Base-by-base conservation (phyloP, 2,888 invertebrate species). In the Teleiodes luculella region DNA sequence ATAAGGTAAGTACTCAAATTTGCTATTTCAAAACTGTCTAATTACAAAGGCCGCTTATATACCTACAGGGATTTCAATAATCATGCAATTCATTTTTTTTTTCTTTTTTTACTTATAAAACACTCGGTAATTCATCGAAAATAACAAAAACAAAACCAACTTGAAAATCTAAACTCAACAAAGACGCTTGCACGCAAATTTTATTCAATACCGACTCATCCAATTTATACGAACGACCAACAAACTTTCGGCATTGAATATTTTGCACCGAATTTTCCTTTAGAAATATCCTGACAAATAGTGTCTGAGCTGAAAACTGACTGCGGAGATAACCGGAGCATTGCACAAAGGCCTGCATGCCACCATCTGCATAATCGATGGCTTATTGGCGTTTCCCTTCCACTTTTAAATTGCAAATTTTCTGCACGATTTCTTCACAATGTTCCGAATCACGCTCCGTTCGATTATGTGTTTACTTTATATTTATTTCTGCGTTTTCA, bases 381-480 rank as follows among this genome's bases (percentile, higher is more conserved):
- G 83, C 84, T 85, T 88, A 88, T 86, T 86, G 87, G 78, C 78
- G 78, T 86, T 86, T 87, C 86, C 84, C 81, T 80, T 83, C 86
- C 86, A 86, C 86, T 87, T 85, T 83, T 83, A 88, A 89, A 89
- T 86, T 87, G 88, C 87, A 86, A 88, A 89, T 89, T 88, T 89
- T 89, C 86, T 84, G 78, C 87, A 83, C 88, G 87, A 89, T 87
- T 87, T 86, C 82, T 75, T 72, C 70, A 70, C 73, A 72, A 83
- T 83, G 86, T 86, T 81, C 81, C 76, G 82, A 52, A 72, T 76
- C 76, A 80, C 78, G 76, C 77, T 74, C 74, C 75, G 24, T 43
- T 73, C 72, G 72, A 78, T 80, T 76, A 76, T 78, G 74, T 72
- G 74, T 74, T 79, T 77, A 73, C 70, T 73, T 43, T 76, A 74